phyloP scores from a whole-genome alignment of 1,140 invertebrate species.

The Antheraea pernyi region DNA sequence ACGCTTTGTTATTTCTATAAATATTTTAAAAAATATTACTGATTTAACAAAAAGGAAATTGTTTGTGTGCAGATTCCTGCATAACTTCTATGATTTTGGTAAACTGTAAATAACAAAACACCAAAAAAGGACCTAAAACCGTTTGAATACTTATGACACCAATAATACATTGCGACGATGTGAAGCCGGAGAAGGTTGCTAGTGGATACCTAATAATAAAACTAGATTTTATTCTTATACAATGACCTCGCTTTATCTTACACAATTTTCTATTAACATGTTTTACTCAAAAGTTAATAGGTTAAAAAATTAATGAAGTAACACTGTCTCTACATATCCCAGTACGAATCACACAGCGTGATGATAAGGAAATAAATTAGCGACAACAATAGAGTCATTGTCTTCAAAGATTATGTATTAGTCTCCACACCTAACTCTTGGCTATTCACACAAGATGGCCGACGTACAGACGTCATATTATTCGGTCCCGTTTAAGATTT shows the following conservation, averaged over 20 bases:
- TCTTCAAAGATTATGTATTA: not conserved
- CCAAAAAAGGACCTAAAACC: too few relatives aligned
- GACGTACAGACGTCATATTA: slow-evolving; percentile 1
- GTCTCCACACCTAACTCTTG: not conserved
- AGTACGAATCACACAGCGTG: not conserved
- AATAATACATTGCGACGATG: too few relatives aligned
- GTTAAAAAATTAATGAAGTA: not conserved
- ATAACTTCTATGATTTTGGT: too few relatives aligned
- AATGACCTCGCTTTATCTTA: too few relatives aligned
- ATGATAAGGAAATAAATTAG: not conserved
- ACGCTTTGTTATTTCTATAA: too few relatives aligned
- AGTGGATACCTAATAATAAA: not conserved
- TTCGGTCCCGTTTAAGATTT: not conserved
- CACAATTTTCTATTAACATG: not conserved
- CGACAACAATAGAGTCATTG: not conserved
- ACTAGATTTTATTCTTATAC: not conserved
- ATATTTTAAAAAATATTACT: too few relatives aligned
- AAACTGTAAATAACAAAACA: too few relatives aligned
- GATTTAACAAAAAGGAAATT: too few relatives aligned
- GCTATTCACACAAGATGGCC: not conserved
- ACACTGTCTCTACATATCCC: not conserved
- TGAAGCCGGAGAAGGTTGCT: too few relatives aligned
- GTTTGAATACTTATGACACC: too few relatives aligned
- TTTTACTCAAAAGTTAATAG: not conserved
- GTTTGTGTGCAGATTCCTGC: too few relatives aligned